Evolutionary conservation across 64 coral and sea anemone genomes (phyloP).

Genomic region (Anthopleura sola): DNA sequence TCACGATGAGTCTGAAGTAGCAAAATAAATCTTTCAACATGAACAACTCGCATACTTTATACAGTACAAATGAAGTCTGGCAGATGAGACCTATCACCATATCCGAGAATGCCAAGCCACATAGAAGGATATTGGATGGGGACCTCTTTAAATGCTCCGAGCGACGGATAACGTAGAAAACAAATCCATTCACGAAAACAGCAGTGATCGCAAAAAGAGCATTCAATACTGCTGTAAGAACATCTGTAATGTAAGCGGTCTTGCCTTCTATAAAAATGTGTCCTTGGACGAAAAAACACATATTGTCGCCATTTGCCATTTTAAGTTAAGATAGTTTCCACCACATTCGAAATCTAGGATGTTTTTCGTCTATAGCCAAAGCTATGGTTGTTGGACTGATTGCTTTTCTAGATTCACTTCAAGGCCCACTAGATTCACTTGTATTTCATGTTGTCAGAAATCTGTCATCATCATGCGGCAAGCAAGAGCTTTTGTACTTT

Average conservation of each 20-base stretch:
- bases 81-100: slow-evolving; percentile 30
- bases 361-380: background rate
- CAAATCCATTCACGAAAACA: background rate
- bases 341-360: background rate
- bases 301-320: background rate
- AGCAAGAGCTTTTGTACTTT: too few species aligned
- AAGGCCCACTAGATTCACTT: too few species aligned
- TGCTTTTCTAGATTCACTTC: too few species aligned
- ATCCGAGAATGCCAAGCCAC: slow-evolving; percentile 10
- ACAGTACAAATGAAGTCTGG: slow-evolving; percentile 30
- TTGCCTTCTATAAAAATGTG: background rate
- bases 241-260: slow-evolving; percentile 3
- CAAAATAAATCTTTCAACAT: background rate
- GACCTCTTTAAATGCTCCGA: background rate
- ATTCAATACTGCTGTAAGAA: slow-evolving; percentile 26
- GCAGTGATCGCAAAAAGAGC: slow-evolving; percentile 10
- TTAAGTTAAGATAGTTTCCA: background rate
- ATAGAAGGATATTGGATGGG: slow-evolving; percentile 26
- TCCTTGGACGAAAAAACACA: background rate
- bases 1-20: slow-evolving; percentile 1
- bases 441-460: too few species aligned
- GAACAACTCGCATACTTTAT: slow-evolving; percentile 13
- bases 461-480: too few species aligned
- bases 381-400: background rate
- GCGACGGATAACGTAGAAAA: slow-evolving; percentile 3